Evolutionary conservation across 2,888 invertebrate genomes (phyloP).

Genomic region (Andrena bicolor): DNA sequence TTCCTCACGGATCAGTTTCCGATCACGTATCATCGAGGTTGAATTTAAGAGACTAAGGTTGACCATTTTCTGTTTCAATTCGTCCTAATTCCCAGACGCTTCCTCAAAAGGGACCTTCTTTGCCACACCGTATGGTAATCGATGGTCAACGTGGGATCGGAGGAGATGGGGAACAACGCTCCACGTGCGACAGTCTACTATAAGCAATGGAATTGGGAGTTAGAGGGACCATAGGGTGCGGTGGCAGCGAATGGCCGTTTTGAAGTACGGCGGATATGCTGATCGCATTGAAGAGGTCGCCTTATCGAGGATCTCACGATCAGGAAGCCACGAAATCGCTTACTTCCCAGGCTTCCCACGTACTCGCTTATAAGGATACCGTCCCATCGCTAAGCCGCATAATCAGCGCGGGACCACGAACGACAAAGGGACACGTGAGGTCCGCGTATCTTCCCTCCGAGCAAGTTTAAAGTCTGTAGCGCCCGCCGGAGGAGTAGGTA

Average conservation of each 20-base stretch:
- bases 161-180: neutral
- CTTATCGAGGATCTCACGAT: slow-evolving; percentile 19
- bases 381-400: slow-evolving; percentile 2
- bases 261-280: neutral
- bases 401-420: slow-evolving; percentile 18
- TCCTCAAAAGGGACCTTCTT: too few relatives aligned
- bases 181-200: neutral
- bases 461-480: too few relatives aligned
- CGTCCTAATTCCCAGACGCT: neutral
- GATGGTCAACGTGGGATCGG: too few relatives aligned
- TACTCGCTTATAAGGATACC: slow-evolving; percentile 6
- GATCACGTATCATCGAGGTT: neutral
- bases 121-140: too few relatives aligned
- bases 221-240: neutral
- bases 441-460: neutral
- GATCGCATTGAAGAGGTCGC: neutral
- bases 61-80: too few relatives aligned
- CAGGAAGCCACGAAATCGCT: slow-evolving; percentile 16
- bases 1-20: neutral
- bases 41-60: neutral
- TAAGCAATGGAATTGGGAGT: neutral
- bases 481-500: too few relatives aligned
- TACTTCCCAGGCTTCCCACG: slow-evolving; percentile 6
- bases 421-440: slow-evolving; percentile 7
- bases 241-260: neutral